These are phyloP conservation scores for Rynchops niger DNA, from an alignment of 2,113 vertebrate species.

Conservation along the genomic window DNA sequence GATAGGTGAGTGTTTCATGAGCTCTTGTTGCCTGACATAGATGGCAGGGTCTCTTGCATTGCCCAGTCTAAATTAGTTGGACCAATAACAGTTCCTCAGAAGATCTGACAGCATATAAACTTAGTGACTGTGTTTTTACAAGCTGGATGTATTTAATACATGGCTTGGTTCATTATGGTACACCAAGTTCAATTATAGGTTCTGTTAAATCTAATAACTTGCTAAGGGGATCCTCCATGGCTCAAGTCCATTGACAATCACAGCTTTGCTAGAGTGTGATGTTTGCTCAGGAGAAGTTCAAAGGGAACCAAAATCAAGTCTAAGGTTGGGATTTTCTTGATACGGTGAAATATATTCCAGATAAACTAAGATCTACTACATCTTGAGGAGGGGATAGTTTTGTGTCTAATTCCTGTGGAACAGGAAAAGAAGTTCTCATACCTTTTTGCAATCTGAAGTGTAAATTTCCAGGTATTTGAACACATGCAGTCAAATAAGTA, in stretches of 20 bases:
- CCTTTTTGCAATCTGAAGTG: background rate
- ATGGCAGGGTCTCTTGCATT: background rate
- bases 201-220: background rate
- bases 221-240: background rate
- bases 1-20: background rate
- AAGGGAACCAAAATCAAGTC: background rate
- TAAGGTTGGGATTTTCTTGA: background rate
- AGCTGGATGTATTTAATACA: background rate
- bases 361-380: background rate
- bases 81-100: background rate
- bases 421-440: background rate
- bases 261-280: background rate
- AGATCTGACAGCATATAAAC: background rate
- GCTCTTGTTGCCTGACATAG: background rate
- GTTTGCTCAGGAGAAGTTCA: background rate
- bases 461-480: background rate
- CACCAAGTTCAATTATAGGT: background rate
- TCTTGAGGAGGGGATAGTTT: background rate
- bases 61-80: background rate
- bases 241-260: background rate
- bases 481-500: background rate
- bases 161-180: accelerated
- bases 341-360: background rate
- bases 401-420: background rate
- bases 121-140: background rate